Conservation (phyloP, 1,140 invertebrate genomes). For the Zaprionus camerounensis region DNA sequence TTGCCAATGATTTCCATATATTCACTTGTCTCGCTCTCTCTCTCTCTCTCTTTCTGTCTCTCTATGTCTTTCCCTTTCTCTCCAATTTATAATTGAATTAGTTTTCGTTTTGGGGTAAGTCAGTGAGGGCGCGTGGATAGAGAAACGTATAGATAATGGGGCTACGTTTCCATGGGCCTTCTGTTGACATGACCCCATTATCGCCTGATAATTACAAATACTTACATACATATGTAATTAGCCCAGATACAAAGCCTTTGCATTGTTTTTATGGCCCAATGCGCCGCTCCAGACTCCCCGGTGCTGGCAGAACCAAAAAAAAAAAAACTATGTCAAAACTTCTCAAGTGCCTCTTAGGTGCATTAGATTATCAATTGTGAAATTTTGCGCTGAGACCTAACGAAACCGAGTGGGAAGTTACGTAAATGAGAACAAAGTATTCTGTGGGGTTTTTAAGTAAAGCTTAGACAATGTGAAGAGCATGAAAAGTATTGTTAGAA, state of each 20-base stretch:
- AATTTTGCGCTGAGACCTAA: conserved; percentile 24
- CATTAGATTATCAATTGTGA: conserved; percentile 29
- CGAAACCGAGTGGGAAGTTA: neutral
- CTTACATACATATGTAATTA: conserved; percentile 61
- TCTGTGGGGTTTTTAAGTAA: neutral
- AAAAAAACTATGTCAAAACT: conserved; percentile 49
- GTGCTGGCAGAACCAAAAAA: conserved; percentile 1
- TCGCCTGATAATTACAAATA: conserved; percentile 73
- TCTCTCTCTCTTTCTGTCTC: conserved; percentile 37
- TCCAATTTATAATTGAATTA: conserved; percentile 63
- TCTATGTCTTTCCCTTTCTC: conserved; percentile 28
- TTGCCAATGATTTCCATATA: conserved; percentile 55
- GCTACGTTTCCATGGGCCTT: conserved; percentile 38
- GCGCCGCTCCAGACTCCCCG: conserved; percentile 10
- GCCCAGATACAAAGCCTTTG: conserved; percentile 55
- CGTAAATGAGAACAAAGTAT: conserved; percentile 15
- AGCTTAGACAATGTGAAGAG: neutral
- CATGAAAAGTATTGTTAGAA: neutral
- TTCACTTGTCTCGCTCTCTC: conserved; percentile 33
- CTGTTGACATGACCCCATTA: conserved; percentile 74
- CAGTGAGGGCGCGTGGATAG: neutral
- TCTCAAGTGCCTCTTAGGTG: conserved; percentile 56
- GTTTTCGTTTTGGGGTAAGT: conserved; percentile 22
- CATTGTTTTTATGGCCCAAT: conserved; percentile 44
- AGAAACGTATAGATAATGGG: conserved; percentile 44